Evolutionary conservation across 2,888 invertebrate species (phyloP), one percentile per base, ranked within the genome.

Genomic region (Hirtodrosophila alboralis): DNA sequence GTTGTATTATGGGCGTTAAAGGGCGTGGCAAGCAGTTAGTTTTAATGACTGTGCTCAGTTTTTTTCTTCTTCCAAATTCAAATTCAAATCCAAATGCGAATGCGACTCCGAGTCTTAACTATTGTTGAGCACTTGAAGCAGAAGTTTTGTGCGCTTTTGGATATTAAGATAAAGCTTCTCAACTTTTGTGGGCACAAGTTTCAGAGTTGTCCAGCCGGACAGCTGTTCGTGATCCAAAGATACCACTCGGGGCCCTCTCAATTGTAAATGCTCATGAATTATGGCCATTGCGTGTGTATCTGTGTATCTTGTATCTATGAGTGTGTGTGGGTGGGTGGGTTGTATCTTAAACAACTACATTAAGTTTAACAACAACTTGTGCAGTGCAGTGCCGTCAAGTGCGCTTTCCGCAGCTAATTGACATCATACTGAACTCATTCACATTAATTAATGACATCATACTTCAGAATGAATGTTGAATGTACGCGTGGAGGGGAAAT

Each of bases 361-460:
- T 43, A 37, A 48, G 64, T 73, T 56, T 44, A 58, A 74, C 56
- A 75, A 52, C 75, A 63, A 75, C 60, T 75, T 70, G 58, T 61
- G 52, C 74, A 71, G 23, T 67, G 67, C 74, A 64, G 57, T 36
- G 60, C 56, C 80, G 62, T 62, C 76, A 72, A 84, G 85, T 81
- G 70, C 76, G 83, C 75, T 81, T 81, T 84, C 83, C 81, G 73
- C 81, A 84, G 79, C 81, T 83, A 83, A 83, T 83, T 83, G 81
- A 83, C 81, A 83, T 84, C 81, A 84, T 83, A 83, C 85, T 84
- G 85, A 83, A 84, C 83, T 83, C 83, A 83, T 83, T 83, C 83
- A 78, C 80, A 83, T 83, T 83, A 83, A 83, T 83, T 83, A 83
- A 85, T 83, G 83, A 83, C 83, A 83, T 83, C 83, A 83, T 83